phyloP scores from a whole-genome alignment of 2,797 vertebrate species.

The Micrastur ruficollis region DNA sequence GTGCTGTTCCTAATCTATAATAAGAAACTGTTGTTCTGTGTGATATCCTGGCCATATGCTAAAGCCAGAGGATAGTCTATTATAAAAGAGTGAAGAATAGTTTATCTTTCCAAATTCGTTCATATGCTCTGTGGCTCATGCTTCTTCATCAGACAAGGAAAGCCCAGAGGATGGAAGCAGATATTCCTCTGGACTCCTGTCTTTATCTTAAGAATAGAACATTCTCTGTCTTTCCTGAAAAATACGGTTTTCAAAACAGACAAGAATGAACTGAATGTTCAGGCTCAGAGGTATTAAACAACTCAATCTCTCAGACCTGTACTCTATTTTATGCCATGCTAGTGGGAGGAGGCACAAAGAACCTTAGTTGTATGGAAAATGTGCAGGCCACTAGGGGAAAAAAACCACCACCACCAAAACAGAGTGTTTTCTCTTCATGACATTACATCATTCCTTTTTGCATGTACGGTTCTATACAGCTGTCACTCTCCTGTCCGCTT shows the following conservation, averaged over 20 bases:
- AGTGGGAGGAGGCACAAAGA: background rate
- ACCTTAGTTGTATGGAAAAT: background rate
- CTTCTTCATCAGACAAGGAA: background rate
- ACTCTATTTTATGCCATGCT: background rate
- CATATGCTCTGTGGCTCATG: background rate
- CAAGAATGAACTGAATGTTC: background rate
- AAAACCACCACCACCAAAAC: background rate
- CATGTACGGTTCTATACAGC: background rate
- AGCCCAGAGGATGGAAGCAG: background rate
- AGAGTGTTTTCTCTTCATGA: background rate
- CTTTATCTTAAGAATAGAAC: background rate
- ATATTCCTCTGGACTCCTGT: background rate
- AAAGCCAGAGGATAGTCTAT: slow-evolving; percentile 55
- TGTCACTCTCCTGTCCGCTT: background rate
- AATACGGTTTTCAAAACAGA: background rate
- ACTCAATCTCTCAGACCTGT: background rate
- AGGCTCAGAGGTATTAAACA: background rate
- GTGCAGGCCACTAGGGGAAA: rapidly evolving
- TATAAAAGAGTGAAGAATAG: slow-evolving; percentile 29
- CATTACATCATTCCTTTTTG: background rate
- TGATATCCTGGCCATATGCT: slow-evolving; percentile 66
- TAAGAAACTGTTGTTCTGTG: slow-evolving; percentile 54
- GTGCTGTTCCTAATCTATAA: slow-evolving; percentile 55
- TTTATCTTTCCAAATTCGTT: background rate
- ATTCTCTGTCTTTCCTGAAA: background rate